Evolutionary conservation across 2,888 invertebrate genomes (phyloP), one percentile per base, ranked within the genome.

Genomic region (Mystacides longicornis): DNA sequence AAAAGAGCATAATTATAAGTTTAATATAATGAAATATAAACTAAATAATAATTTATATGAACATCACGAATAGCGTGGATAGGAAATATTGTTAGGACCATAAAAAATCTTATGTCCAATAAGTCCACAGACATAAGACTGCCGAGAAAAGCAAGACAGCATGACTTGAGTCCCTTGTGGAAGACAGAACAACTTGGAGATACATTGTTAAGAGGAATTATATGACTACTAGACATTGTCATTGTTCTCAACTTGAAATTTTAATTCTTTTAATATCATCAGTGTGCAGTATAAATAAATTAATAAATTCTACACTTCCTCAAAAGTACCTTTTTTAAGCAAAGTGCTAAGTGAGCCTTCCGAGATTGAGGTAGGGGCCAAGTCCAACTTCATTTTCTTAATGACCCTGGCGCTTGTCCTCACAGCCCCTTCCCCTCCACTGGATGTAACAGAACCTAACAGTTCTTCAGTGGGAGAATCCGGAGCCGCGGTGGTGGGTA

Each of bases 331-430:
- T 48, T 48, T 48, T 48, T 23, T 48, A 23, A 23, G 45, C 2
- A 23, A 19, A 7, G 33, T 9, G 33, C 9, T 5, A 31, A 33
- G 23, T 3, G 33, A 2, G 18, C 9, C 42, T 43, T 49, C 37
- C 66, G 9, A 33, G 18, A 21, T 18, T 60, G 55, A 11, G 68
- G 68, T 45, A 72, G 71, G 9, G 69, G 65, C 45, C 37, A 74
- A 71, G 65, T 87, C 87, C 46, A 86, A 75, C 63, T 82, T 80
- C 70, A 88, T 79, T 69, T 88, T 89, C 71, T 89, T 88, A 64
- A 87, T 87, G 59, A 88, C 89, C 60, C 89, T 77, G 1, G 88
- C 88, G 69, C 87, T 87, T 42, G 86, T 85, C 33, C 88, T 72
- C 54, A 72, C 67, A 65, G 81, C 69, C 47, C 69, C 66, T 59